Percentiles rank a stretch among this genome's conserved stretches.
Evolutionary conservation across 2,797 vertebrate genomes (phyloP).

Genomic region (Parambassis ranga): DNA sequence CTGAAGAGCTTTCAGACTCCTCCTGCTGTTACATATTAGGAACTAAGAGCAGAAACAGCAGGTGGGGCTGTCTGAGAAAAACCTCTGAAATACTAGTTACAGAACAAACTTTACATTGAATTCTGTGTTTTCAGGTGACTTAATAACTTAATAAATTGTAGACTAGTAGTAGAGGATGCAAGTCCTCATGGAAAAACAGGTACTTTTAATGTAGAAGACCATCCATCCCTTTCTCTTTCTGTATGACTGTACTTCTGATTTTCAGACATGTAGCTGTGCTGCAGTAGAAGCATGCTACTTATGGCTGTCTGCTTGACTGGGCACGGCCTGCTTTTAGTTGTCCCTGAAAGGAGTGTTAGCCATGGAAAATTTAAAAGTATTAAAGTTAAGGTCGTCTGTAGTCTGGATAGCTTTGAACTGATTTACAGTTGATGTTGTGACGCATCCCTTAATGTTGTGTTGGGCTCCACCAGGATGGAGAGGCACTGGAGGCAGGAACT

Average conservation of each 20-base stretch:
- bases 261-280: conserved; percentile 1
- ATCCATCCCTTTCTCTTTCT: neutral
- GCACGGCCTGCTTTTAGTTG: conserved; percentile 3
- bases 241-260: neutral
- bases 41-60: neutral
- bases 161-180: too few relatives aligned
- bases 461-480: conserved; percentile 83
- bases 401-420: conserved; percentile 1
- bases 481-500: conserved; percentile 86
- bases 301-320: conserved; percentile 32
- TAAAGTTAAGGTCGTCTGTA: too few relatives aligned
- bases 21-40: neutral
- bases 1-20: too few relatives aligned
- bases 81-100: neutral
- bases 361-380: neutral
- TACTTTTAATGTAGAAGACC: neutral
- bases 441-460: neutral
- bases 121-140: too few relatives aligned
- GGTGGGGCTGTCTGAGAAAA: neutral
- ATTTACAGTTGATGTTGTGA: neutral
- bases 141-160: too few relatives aligned
- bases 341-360: neutral
- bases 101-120: too few relatives aligned
- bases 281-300: conserved; percentile 33
- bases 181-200: neutral